These are phyloP conservation scores for Macaria notata DNA, from an alignment of 2,888 invertebrate species.

Conservation along the genomic window DNA sequence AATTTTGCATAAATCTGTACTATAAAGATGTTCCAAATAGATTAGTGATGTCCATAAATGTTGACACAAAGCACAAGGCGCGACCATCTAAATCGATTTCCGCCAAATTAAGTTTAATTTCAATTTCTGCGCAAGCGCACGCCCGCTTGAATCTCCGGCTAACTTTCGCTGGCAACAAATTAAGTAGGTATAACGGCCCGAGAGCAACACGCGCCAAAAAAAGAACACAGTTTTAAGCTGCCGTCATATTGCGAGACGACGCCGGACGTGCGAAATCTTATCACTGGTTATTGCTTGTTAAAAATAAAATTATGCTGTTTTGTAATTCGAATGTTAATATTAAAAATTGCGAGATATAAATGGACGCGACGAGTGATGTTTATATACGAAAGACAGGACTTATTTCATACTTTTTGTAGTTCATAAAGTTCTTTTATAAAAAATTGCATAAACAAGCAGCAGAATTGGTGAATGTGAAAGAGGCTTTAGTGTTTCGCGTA, in stretches of 20 bases:
- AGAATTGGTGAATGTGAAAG: background rate
- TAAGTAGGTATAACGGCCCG: conserved; percentile 69
- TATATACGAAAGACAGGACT: too few relatives aligned
- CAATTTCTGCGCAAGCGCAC: conserved; percentile 42
- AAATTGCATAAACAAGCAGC: too few relatives aligned
- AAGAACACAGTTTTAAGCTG: conserved; percentile 47
- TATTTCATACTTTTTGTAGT: too few relatives aligned
- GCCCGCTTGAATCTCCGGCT: conserved; percentile 36
- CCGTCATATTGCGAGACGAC: background rate
- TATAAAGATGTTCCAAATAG: too few relatives aligned
- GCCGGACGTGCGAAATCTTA: background rate
- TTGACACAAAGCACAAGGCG: conserved; percentile 4
- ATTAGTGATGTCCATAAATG: background rate
- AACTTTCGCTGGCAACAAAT: conserved; percentile 75
- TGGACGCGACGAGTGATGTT: too few relatives aligned
- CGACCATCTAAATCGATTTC: conserved; percentile 20
- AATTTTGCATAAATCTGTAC: too few relatives aligned
- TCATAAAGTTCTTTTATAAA: too few relatives aligned
- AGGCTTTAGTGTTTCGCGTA: conserved; percentile 71
- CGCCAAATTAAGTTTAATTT: conserved; percentile 31
- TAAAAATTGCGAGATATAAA: too few relatives aligned
- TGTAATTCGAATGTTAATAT: too few relatives aligned
- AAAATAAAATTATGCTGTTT: too few relatives aligned
- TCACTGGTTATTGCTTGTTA: too few relatives aligned
- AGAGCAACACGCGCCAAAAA: conserved; percentile 78